Evolutionary conservation across 2,113 vertebrate genomes (phyloP).

Genomic region (Microtus montanus): DNA sequence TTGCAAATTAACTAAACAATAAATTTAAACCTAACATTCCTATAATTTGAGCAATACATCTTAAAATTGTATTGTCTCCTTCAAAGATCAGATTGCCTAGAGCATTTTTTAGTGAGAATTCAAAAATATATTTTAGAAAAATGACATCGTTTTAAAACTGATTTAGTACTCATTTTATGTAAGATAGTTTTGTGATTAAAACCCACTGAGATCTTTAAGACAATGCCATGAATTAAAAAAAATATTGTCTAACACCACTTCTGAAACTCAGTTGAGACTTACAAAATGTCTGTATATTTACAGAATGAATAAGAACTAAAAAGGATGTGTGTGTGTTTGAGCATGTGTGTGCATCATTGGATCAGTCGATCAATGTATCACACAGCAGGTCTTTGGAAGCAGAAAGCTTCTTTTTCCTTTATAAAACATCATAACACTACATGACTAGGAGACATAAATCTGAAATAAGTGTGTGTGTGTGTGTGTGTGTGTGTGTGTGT

Average conservation of each 20-base stretch:
- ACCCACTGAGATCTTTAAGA: constrained; percentile 17
- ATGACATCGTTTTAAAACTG: constrained; percentile 63
- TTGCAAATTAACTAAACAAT: constrained; percentile 69
- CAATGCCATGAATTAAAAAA: neutral
- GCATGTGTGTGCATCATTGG: neutral
- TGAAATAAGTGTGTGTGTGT: neutral
- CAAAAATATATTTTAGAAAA: constrained; percentile 29
- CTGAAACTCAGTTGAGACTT: neutral
- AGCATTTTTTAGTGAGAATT: neutral
- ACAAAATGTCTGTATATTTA: neutral
- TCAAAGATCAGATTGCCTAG: constrained; percentile 56
- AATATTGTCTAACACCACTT: neutral
- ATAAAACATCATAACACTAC: neutral
- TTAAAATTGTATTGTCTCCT: constrained; percentile 63
- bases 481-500: neutral
- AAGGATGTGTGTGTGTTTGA: neutral
- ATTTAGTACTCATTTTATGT: neutral
- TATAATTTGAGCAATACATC: constrained; percentile 74
- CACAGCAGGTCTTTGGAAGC: neutral
- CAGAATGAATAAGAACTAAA: neutral
- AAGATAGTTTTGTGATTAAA: constrained; percentile 45
- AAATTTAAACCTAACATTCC: constrained; percentile 68
- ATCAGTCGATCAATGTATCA: neutral
- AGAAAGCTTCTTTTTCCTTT: neutral
- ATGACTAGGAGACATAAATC: neutral